Percentiles rank a stretch among this genome's conserved stretches.
Evolutionary conservation across 2,888 invertebrate species (phyloP).

Genomic region (Chrysodeixis includens): DNA sequence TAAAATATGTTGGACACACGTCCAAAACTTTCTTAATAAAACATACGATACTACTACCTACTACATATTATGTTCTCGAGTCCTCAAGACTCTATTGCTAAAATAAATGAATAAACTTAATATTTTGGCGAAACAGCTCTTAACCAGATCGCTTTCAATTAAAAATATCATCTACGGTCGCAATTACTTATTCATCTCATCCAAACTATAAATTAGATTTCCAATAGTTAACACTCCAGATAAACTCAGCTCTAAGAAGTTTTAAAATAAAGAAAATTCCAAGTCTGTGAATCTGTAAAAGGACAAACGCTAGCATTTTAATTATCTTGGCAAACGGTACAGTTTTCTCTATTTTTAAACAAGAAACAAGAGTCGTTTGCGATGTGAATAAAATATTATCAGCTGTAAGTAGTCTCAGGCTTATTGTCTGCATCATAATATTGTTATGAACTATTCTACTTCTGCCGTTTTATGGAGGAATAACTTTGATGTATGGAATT

Average conservation of each 20-base stretch:
- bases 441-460: conserved; percentile 6
- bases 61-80: too few species aligned
- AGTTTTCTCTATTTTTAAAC: conserved; percentile 41
- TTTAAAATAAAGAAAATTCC: conserved; percentile 9
- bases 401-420: conserved; percentile 15
- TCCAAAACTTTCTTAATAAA: too few species aligned
- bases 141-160: too few species aligned
- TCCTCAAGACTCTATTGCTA: too few species aligned
- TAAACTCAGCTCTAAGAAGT: background rate
- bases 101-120: too few species aligned
- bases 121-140: too few species aligned
- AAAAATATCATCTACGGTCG: too few species aligned
- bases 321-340: conserved; percentile 45
- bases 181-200: background rate
- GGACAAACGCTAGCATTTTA: conserved; percentile 46
- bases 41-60: too few species aligned
- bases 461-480: conserved; percentile 2
- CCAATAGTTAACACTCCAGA: background rate
- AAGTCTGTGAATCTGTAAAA: conserved; percentile 15
- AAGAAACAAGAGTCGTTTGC: conserved; percentile 37
- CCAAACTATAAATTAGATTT: background rate
- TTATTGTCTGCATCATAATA: conserved; percentile 7
- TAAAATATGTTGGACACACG: too few species aligned
- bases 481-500: background rate
- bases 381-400: conserved; percentile 24